Conservation (phyloP, 2,888 invertebrate species). For the Scelioninae gen. 1 region DNA sequence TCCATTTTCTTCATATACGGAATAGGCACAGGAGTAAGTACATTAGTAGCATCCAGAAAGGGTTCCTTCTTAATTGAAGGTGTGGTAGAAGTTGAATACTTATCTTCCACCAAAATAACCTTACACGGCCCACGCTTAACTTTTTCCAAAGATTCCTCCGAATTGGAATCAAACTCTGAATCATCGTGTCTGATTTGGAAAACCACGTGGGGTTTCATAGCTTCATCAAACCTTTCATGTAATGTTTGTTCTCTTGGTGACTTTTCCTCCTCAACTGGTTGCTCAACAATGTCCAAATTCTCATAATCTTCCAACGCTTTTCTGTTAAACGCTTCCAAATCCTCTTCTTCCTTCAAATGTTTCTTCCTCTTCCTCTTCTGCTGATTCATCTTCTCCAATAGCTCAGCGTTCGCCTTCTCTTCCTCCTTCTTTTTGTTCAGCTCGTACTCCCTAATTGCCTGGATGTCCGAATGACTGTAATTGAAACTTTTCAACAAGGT, state of each 20-base stretch:
- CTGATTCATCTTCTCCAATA: slow-evolving; percentile 10
- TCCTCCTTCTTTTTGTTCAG: slow-evolving; percentile 74
- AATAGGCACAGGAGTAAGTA: slow-evolving; percentile 39
- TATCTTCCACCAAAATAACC: neutral
- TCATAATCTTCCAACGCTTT: slow-evolving; percentile 82
- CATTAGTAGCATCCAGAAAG: slow-evolving; percentile 46
- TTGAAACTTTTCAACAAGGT: slow-evolving; percentile 80
- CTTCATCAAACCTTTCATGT: slow-evolving; percentile 75
- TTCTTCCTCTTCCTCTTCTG: slow-evolving; percentile 53
- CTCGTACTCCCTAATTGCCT: slow-evolving; percentile 79
- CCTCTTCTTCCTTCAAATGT: slow-evolving; percentile 48
- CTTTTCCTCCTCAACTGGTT: slow-evolving; percentile 60
- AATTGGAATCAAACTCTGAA: slow-evolving; percentile 79
- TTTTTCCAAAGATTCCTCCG: slow-evolving; percentile 72
- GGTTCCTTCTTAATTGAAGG: neutral
- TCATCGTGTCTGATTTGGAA: slow-evolving; percentile 82
- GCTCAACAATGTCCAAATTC: slow-evolving; percentile 74
- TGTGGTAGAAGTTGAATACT: neutral
- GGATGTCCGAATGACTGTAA: slow-evolving; percentile 80
- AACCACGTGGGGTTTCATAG: slow-evolving; percentile 80
- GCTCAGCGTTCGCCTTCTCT: slow-evolving; percentile 46
- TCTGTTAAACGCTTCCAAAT: slow-evolving; percentile 79
- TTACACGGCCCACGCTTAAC: slow-evolving; percentile 3
- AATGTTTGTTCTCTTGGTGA: slow-evolving; percentile 46
- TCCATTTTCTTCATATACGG: slow-evolving; percentile 41